Evolutionary conservation across 2,113 vertebrate species (phyloP), one percentile per base, ranked within the genome.

Genomic region (Pedionomus torquatus): DNA sequence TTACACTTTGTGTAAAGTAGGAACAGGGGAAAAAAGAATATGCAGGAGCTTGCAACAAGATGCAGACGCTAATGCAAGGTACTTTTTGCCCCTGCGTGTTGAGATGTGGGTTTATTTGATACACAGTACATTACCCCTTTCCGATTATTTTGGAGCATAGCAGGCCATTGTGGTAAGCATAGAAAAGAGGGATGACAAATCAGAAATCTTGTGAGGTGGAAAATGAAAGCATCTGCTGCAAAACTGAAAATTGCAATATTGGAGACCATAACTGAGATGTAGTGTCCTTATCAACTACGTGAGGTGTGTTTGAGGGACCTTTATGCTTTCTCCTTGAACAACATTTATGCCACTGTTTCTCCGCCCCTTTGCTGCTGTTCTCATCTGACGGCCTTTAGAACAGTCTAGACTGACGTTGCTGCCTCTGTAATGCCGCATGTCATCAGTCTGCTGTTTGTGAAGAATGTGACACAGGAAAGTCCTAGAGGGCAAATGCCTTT

Each of bases 121-220:
- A 17, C 1, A 0, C 28, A 23, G 13, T 39, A 30, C 0, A 0
- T 60, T 39, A 12, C 30, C 39, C 0, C 0, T 57, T 83, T 49
- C n/a, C 9, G 54, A 55, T 28, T 39, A 7, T 86, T 84, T 17
- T 24, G 26, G 58, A 65, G 46, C 26, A 19, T n/a, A 46, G 58
- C 71, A 30, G 52, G 39, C 88, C 28, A 3, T 49, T 44, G 39
- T 58, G 57, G 66, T 39, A 39, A 41, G 61, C 35, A 1, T 7
- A 31, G 81, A 39, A 60, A 61, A 35, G 21, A 21, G 7, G 39
- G 58, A 30, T 66, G 33, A 18, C 0, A 2, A 63, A 37, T 49
- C 30, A 5, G 54, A 44, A 66, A 39, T 5, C 31, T 7, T 44
- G 28, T 0, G 1, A 3, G 0, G 33, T 21, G 46, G 54, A 30